Evolutionary conservation across 2,797 vertebrate species (phyloP).

Genomic region (Varecia variegata): DNA sequence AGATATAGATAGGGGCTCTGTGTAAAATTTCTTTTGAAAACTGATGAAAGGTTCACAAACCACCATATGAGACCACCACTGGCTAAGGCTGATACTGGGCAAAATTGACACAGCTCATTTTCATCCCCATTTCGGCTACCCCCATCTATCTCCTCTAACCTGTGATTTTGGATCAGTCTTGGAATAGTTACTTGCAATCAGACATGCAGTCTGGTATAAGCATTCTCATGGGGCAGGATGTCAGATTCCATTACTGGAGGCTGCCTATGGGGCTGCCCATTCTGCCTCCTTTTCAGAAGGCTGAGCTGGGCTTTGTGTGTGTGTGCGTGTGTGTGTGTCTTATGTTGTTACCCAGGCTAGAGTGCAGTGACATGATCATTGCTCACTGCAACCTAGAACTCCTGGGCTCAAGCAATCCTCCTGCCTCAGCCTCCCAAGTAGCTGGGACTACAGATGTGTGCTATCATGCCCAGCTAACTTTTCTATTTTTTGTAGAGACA

Average conservation of each 20-base stretch:
- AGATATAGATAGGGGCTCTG: background rate
- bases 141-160: background rate
- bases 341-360: no score
- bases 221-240: background rate
- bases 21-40: background rate
- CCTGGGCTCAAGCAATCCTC: no score
- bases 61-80: no score
- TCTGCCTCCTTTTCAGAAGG: background rate
- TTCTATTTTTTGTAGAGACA: no score
- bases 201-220: background rate
- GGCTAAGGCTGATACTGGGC: background rate
- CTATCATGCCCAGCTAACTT: no score
- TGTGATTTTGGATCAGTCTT: background rate
- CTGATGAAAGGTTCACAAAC: background rate
- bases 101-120: background rate
- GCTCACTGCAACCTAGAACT: no score
- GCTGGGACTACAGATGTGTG: no score
- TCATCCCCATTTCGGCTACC: background rate
- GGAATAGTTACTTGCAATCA: background rate
- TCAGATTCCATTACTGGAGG: background rate
- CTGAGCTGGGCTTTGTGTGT: background rate
- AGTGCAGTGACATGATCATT: no score
- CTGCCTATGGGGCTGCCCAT: background rate
- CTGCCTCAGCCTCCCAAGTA: no score
- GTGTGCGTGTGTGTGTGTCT: no score